These are phyloP conservation scores for Anastrepha obliqua DNA, from an alignment of 1,140 invertebrate species.

Conservation along the genomic window DNA sequence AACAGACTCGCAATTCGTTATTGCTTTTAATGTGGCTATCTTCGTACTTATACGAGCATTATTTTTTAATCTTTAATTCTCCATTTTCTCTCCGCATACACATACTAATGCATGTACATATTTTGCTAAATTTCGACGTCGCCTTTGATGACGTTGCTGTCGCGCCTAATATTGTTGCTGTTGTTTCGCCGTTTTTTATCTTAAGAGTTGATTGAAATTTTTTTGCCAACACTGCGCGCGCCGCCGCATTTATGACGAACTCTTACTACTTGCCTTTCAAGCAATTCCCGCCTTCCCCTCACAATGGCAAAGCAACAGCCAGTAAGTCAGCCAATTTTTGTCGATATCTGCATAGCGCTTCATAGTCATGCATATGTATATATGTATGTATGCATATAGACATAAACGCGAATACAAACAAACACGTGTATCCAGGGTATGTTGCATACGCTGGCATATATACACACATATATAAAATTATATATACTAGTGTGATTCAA, in stretches of 20 bases:
- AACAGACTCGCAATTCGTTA: slow-evolving; percentile 2
- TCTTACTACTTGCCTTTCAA: neutral
- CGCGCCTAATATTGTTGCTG: neutral
- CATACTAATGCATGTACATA: neutral
- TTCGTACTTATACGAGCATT: slow-evolving; percentile 7
- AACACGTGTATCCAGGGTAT: slow-evolving; percentile 7
- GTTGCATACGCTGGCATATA: neutral
- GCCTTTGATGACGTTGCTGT: slow-evolving; percentile 4
- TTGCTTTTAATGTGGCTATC: slow-evolving; percentile 31
- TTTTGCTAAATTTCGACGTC: slow-evolving; percentile 25
- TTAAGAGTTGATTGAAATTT: slow-evolving; percentile 34
- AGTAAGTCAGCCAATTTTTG: slow-evolving; percentile 32
- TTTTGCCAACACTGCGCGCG: neutral
- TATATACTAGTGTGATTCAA: neutral
- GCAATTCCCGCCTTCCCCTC: neutral
- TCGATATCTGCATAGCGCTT: neutral
- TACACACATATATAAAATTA: too few relatives aligned
- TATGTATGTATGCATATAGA: neutral
- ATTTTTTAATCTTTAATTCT: slow-evolving; percentile 27
- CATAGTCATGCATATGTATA: neutral
- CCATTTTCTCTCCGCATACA: neutral
- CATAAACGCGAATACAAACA: neutral
- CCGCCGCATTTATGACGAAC: slow-evolving; percentile 10
- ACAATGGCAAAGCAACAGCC: neutral
- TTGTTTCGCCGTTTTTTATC: slow-evolving; percentile 15